A percentile compares a stretch with the other conserved stretches of the same genome.
phyloP scores from a whole-genome alignment of 2,888 invertebrate species.

The Andrena fulva region DNA sequence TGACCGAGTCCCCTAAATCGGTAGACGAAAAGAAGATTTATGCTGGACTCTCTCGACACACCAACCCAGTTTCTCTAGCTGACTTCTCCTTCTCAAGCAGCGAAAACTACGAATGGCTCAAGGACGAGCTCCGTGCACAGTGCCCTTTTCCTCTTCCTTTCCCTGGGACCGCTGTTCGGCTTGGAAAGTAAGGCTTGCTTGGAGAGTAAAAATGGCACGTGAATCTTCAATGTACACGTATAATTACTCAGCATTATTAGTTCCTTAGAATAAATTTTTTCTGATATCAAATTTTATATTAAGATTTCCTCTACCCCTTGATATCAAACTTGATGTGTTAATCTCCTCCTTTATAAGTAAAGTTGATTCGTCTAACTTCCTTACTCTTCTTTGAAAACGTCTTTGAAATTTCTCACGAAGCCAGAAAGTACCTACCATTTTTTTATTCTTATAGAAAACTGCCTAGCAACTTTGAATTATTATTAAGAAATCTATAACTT shows the following conservation, averaged over 20 bases:
- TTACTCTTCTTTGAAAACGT: neutral
- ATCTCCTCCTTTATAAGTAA: too few relatives aligned
- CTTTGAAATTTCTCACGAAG: neutral
- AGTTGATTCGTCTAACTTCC: neutral
- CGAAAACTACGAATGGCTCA: constrained; percentile 12
- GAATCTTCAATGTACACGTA: neutral
- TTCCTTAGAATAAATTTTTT: too few relatives aligned
- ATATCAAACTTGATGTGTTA: too few relatives aligned
- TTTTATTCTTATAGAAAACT: too few relatives aligned
- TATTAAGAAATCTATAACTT: too few relatives aligned
- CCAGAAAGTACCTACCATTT: too few relatives aligned
- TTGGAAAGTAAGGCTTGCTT: neutral
- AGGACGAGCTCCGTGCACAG: constrained; percentile 29
- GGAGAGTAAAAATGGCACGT: neutral
- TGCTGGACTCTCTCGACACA: constrained; percentile 47
- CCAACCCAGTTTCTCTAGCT: constrained; percentile 55
- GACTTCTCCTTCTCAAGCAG: neutral
- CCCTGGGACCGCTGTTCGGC: neutral
- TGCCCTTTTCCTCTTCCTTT: neutral
- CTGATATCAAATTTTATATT: too few relatives aligned
- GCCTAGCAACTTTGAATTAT: too few relatives aligned
- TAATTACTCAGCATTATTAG: too few relatives aligned
- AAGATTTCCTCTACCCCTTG: too few relatives aligned
- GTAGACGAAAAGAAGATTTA: constrained; percentile 69
- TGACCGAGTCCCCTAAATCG: constrained; percentile 70